Conservation (phyloP, 2,888 invertebrate species). For the Liodrosophila aerea region DNA sequence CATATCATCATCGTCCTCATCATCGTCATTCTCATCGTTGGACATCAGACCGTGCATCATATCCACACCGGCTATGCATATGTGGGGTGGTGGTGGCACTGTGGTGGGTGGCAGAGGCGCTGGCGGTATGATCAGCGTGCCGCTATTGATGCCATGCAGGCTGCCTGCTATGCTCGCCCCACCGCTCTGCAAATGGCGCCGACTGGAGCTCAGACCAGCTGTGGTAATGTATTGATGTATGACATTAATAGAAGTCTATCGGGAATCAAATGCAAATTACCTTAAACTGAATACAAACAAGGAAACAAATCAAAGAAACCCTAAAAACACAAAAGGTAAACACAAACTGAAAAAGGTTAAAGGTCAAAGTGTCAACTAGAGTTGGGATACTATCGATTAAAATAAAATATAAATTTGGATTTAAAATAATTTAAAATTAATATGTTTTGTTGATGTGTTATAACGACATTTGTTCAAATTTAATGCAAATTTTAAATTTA, state of each 20-base stretch:
- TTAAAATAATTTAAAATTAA: too few species aligned
- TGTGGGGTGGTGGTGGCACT: constrained; percentile 82
- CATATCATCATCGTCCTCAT: constrained; percentile 78
- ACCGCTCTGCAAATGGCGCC: constrained; percentile 82
- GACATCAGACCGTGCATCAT: constrained; percentile 78
- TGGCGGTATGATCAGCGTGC: constrained; percentile 81
- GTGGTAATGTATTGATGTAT: not conserved
- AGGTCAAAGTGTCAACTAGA: too few species aligned
- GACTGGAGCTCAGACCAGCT: constrained; percentile 82
- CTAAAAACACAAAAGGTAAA: constrained; percentile 40
- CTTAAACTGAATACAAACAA: constrained; percentile 43
- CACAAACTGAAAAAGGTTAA: constrained; percentile 38
- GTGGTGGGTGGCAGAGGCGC: constrained; percentile 82
- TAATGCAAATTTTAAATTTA: too few species aligned
- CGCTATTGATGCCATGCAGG: constrained; percentile 82
- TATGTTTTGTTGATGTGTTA: too few species aligned
- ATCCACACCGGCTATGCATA: constrained; percentile 81
- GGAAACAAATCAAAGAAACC: constrained; percentile 62
- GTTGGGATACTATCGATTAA: too few species aligned
- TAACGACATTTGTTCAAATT: too few species aligned
- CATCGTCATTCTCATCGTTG: constrained; percentile 73
- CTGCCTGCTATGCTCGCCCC: constrained; percentile 83
- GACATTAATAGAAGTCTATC: too few species aligned
- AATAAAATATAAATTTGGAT: too few species aligned
- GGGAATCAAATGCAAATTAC: too few species aligned